A percentile compares a stretch with the other conserved stretches of the same genome.
phyloP scores from a whole-genome alignment of 1,140 invertebrate species.

The Wasmannia auropunctata region DNA sequence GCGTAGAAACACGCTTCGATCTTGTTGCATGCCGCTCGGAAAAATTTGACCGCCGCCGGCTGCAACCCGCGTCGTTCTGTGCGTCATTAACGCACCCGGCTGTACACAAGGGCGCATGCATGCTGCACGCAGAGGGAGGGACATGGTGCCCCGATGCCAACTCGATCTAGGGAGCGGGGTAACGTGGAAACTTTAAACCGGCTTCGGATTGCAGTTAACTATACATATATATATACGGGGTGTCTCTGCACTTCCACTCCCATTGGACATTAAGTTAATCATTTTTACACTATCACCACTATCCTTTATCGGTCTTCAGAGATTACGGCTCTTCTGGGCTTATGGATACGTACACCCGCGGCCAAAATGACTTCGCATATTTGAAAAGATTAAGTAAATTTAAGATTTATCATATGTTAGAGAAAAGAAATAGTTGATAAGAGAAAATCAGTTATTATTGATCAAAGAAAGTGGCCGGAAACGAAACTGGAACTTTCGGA shows the following conservation, averaged over 20 bases:
- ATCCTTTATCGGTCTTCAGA: background rate
- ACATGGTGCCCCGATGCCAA: background rate
- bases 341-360: too few species aligned
- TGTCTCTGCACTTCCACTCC: background rate
- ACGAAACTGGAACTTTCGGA: too few species aligned
- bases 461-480: too few species aligned
- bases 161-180: background rate
- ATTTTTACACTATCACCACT: background rate
- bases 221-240: too few species aligned
- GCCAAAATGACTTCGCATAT: background rate
- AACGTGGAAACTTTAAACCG: constrained; percentile 17
- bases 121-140: background rate
- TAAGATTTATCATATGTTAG: background rate
- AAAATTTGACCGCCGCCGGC: background rate
- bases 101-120: background rate
- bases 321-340: background rate
- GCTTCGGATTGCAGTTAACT: constrained; percentile 3
- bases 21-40: background rate
- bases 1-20: background rate
- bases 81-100: background rate
- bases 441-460: too few species aligned
- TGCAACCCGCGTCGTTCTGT: background rate
- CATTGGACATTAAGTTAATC: background rate
- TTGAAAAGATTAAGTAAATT: background rate
- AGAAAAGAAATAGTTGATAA: background rate